Percentiles rank a stretch among this genome's conserved stretches.
These are phyloP conservation scores for Bucco capensis DNA, from an alignment of 2,113 vertebrate species.

Conservation along the genomic window DNA sequence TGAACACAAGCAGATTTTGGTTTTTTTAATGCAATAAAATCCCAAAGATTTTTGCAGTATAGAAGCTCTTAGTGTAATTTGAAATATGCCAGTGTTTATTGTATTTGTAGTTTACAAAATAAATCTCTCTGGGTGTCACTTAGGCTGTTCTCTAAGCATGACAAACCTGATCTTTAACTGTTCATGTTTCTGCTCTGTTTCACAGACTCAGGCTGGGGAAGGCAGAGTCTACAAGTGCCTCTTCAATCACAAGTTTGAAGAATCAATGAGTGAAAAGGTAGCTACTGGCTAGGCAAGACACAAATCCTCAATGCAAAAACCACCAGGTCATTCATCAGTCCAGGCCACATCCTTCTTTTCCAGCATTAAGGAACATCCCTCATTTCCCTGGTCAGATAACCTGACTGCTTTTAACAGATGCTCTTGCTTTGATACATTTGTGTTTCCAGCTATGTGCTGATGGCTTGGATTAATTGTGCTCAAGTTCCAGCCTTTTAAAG, in stretches of 20 bases:
- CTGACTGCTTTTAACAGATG: not conserved
- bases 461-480: not conserved
- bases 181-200: constrained; percentile 32
- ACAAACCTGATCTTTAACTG: not conserved
- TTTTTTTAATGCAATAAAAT: not conserved
- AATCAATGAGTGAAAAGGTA: constrained; percentile 94
- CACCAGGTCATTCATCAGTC: not conserved
- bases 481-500: not conserved
- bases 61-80: not conserved
- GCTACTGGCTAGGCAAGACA: constrained; percentile 16
- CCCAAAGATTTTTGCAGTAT: not conserved
- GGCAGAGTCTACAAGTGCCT: constrained; percentile 97
- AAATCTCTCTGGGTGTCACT: not conserved
- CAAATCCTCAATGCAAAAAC: not conserved
- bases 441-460: not conserved
- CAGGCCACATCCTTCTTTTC: not conserved
- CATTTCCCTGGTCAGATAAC: not conserved
- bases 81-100: too few relatives aligned
- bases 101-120: too few relatives aligned
- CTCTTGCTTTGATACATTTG: not conserved
- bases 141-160: not conserved
- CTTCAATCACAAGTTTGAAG: constrained; percentile 99
- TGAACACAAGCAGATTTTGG: not conserved
- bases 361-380: not conserved
- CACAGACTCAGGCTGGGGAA: constrained; percentile 90